A percentile compares a stretch with the other conserved stretches of the same genome.
phyloP scores from a whole-genome alignment of 2,888 invertebrate genomes.

The Xylota segnis region DNA sequence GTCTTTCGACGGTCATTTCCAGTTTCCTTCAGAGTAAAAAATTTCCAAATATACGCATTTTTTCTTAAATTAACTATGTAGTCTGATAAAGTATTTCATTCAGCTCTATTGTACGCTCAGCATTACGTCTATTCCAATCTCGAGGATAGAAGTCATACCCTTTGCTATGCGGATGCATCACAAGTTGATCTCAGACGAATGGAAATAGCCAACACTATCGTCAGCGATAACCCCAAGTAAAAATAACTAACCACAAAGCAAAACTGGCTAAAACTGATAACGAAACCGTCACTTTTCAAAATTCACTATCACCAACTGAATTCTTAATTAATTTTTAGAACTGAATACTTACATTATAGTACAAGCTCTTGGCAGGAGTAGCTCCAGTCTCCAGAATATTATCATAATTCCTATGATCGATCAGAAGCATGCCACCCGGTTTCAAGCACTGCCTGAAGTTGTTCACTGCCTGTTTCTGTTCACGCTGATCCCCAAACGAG shows the following conservation, averaged over 20 bases:
- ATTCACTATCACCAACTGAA: neutral
- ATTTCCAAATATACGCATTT: too few species aligned
- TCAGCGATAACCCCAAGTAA: constrained; percentile 36
- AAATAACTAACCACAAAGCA: neutral
- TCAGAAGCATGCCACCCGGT: constrained; percentile 93
- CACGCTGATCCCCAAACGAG: constrained; percentile 90
- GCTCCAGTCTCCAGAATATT: constrained; percentile 90
- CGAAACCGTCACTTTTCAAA: neutral
- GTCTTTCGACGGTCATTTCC: too few species aligned
- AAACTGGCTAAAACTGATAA: neutral
- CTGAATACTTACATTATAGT: constrained; percentile 91
- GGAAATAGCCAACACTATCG: constrained; percentile 13
- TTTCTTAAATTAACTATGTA: too few species aligned
- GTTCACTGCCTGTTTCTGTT: constrained; percentile 90
- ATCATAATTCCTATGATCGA: constrained; percentile 96
- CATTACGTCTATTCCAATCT: neutral
- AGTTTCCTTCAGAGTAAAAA: too few species aligned
- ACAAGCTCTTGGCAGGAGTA: constrained; percentile 93
- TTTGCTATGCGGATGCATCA: neutral
- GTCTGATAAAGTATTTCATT: too few species aligned
- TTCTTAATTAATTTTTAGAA: neutral
- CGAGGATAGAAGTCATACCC: neutral
- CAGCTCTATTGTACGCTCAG: too few species aligned
- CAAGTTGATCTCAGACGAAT: neutral
- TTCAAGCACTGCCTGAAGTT: constrained; percentile 94